Conservation (phyloP, 1,140 invertebrate species). For the Drosophila baimaii region DNA sequence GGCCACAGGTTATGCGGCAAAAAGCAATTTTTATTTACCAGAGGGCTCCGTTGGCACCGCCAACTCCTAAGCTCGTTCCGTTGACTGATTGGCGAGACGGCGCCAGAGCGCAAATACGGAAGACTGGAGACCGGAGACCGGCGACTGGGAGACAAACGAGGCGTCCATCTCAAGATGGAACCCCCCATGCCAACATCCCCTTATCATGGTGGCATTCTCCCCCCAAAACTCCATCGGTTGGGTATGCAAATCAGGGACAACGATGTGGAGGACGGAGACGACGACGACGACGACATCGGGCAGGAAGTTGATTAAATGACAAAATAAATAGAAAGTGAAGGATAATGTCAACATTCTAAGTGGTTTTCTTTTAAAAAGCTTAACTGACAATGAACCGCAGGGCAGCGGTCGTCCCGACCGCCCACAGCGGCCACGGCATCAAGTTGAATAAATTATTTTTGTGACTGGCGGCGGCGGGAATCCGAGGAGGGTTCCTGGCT, state of each 20-base stretch:
- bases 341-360: conserved; percentile 84
- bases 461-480: conserved; percentile 49
- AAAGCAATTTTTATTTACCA: conserved; percentile 77
- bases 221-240: conserved; percentile 21
- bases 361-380: conserved; percentile 83
- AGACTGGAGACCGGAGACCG: conserved; percentile 13
- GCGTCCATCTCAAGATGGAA: conserved; percentile 73
- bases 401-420: conserved; percentile 60
- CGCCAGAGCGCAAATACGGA: conserved; percentile 53
- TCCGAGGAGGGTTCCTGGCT: conserved; percentile 9
- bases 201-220: neutral
- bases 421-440: conserved; percentile 57
- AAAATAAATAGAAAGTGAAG: conserved; percentile 84
- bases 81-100: conserved; percentile 75
- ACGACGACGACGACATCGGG: conserved; percentile 29
- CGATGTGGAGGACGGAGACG: conserved; percentile 16
- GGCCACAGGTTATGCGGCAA: conserved; percentile 73
- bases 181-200: conserved; percentile 17
- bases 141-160: conserved; percentile 44
- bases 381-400: conserved; percentile 83
- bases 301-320: conserved; percentile 83
- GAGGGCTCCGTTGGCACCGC: conserved; percentile 12
- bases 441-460: conserved; percentile 81
- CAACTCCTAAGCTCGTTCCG: conserved; percentile 15
- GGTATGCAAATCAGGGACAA: conserved; percentile 73